Base-by-base conservation (phyloP, 2,888 invertebrate species). In the Athetis lepigone region DNA sequence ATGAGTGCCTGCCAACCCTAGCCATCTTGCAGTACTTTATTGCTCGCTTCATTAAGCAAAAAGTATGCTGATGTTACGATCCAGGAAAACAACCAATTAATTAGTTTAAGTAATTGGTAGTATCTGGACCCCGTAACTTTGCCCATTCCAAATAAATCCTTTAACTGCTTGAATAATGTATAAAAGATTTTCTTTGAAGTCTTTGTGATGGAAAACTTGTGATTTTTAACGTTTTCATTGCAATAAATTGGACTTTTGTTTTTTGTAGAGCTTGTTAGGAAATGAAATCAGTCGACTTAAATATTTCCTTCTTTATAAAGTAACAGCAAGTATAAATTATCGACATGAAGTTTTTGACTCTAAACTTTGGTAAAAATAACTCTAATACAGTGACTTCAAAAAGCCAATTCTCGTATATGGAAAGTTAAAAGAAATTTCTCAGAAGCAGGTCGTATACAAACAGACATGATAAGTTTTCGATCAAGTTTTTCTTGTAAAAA, bases 51-150 rank as follows among this genome's bases (percentile, higher is more conserved):
- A 92, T 92, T 93, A 90, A 88, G 90, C 88, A 90, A 91, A 92
- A 91, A 92, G 92, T 92, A 89, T 91, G 90, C 89, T 91, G 90
- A 92, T 90, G 88, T 87, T 87, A 87, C 89, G 89, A 88, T 89
- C 87, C 88, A 85, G 87, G 85, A 85, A 90, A 91, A 91, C 91
- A 90, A 88, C 86, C 89, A 91, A 92, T 93, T 93, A 93, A 93
- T 93, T 93, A 91, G 89, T 90, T 88, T 86, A 93, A 93, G 93
- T 93, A 91, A 92, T 92, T 91, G 92, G 85, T 84, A 87, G 87
- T 88, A 89, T 85, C 85, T 84, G 81, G 78, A 79, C 81, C 37
- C 84, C 83, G 84, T 87, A 88, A 88, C 87, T 89, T 90, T 86
- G 86, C 85, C 85, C 82, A 82, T 85, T 87, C 74, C 85, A 83